Conservation (phyloP, 2,888 invertebrate genomes). For the Epiblema foenella region DNA sequence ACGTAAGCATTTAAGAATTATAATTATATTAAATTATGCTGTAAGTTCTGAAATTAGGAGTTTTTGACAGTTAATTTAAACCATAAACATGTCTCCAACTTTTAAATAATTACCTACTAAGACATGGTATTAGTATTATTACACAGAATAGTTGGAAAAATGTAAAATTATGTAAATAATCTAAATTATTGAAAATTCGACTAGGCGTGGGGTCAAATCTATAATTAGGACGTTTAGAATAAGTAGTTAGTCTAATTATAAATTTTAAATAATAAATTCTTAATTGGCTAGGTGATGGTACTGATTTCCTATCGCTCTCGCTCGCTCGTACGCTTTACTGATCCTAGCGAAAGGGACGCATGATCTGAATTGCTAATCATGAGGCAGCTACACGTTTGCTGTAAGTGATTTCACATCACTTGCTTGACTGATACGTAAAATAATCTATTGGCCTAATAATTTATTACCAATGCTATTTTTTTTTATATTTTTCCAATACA, state of each 20-base stretch:
- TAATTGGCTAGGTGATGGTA: not conserved
- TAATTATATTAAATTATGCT: not conserved
- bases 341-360: not conserved
- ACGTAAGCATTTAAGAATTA: not conserved
- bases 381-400: no score
- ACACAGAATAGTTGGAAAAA: not conserved
- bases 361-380: not conserved
- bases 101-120: not conserved
- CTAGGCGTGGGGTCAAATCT: constrained; percentile 20
- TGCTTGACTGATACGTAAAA: not conserved
- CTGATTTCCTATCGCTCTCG: not conserved
- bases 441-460: not conserved
- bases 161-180: constrained; percentile 30
- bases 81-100: not conserved
- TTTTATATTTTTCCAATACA: not conserved
- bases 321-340: not conserved
- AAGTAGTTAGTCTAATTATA: constrained; percentile 26
- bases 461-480: not conserved
- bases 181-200: constrained; percentile 18
- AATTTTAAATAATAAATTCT: constrained; percentile 6
- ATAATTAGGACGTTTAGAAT: constrained; percentile 23
- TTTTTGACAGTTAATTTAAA: not conserved
- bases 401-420: not conserved
- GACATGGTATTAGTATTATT: not conserved
- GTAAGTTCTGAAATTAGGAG: not conserved